phyloP scores from a whole-genome alignment of 2,113 vertebrate genomes.

The Mystacornis crossleyi region DNA sequence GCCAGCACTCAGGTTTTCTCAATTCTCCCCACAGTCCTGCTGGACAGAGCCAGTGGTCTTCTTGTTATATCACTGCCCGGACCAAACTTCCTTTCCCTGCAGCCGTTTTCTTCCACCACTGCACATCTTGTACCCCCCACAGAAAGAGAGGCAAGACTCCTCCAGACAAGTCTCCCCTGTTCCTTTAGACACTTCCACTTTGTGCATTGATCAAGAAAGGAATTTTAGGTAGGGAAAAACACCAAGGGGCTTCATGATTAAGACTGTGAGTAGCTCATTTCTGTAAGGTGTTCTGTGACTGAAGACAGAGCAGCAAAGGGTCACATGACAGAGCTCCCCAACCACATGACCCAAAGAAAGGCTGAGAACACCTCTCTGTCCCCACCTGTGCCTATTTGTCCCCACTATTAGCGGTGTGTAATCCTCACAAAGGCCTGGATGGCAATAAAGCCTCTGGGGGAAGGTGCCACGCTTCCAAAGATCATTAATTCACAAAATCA shows the following conservation, averaged over 20 bases:
- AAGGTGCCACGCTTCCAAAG: neutral
- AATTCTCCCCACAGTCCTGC: neutral
- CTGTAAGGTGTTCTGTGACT: neutral
- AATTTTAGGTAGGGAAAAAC: neutral
- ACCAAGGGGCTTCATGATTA: neutral
- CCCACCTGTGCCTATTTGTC: rapidly evolving
- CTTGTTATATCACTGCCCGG: neutral
- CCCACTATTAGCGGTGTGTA: rapidly evolving
- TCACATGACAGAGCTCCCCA: neutral
- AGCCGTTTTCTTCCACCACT: neutral
- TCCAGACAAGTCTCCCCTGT: neutral
- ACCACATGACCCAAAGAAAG: neutral
- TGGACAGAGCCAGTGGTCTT: neutral
- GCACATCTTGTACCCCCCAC: neutral
- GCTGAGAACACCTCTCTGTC: neutral
- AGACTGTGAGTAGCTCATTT: neutral
- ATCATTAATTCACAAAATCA: neutral
- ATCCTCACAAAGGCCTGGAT: neutral
- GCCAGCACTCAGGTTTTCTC: neutral
- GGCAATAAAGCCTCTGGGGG: neutral
- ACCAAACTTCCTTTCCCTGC: neutral
- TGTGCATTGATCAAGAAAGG: rapidly evolving
- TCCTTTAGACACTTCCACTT: neutral
- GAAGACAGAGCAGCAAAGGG: neutral
- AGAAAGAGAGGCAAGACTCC: neutral